Evolutionary conservation across 2,113 vertebrate genomes (phyloP).

Genomic region (Leuciscus idus): DNA sequence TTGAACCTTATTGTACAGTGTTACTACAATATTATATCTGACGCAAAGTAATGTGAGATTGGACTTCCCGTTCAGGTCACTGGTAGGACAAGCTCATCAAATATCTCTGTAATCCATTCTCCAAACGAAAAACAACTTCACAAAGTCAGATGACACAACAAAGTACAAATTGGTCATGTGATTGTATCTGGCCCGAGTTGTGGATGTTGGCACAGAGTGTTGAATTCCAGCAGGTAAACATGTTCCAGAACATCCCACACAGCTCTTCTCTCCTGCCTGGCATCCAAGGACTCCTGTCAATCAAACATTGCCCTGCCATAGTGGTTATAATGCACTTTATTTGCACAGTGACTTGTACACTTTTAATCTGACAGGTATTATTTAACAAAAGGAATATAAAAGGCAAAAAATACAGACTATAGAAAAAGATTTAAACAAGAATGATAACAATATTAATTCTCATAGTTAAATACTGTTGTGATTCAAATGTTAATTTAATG

Average conservation of each 20-base stretch:
- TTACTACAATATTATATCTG: not conserved
- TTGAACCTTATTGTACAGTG: not conserved
- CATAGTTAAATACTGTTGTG: not conserved
- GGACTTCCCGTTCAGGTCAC: constrained; percentile 8
- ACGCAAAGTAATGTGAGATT: not conserved
- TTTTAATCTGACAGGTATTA: not conserved
- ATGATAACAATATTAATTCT: not conserved
- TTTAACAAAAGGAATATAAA: not conserved
- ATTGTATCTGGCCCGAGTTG: not conserved
- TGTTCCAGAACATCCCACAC: constrained; percentile 41
- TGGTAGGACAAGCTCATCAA: not conserved
- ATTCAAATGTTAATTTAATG: not conserved
- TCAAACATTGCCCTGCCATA: not conserved
- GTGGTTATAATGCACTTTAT: not conserved
- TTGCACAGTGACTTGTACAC: not conserved
- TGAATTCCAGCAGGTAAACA: constrained; percentile 31
- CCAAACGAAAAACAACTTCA: not conserved
- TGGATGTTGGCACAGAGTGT: not conserved
- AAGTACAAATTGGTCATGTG: constrained; percentile 1
- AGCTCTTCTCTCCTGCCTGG: constrained; percentile 21
- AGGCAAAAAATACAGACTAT: not conserved
- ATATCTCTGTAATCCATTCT: constrained; percentile 11
- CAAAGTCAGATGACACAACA: not conserved
- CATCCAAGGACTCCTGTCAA: constrained; percentile 17
- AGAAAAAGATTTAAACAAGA: not conserved